Evolutionary conservation across 2,797 vertebrate species (phyloP).

Genomic region (Anguilla pacifica): DNA sequence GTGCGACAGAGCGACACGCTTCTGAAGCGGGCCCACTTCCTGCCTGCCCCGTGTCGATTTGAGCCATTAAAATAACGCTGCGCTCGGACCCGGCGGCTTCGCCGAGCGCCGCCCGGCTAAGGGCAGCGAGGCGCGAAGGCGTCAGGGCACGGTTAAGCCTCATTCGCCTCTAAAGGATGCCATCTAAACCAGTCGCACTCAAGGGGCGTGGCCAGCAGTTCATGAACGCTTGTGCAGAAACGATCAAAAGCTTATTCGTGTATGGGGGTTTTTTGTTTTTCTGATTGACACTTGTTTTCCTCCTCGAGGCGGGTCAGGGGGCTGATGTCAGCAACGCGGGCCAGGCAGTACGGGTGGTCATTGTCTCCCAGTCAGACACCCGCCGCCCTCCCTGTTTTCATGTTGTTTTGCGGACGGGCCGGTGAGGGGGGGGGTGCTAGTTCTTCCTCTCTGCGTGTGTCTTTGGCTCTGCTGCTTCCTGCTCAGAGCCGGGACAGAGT

Average conservation of each 20-base stretch:
- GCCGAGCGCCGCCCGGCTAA: neutral
- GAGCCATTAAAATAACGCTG: neutral
- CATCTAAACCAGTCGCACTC: neutral
- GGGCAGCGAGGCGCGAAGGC: neutral
- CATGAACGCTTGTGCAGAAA: neutral
- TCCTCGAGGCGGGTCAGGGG: neutral
- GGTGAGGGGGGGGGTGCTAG: neutral
- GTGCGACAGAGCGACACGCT: neutral
- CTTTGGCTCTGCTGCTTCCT: conserved; percentile 25
- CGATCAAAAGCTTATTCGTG: neutral
- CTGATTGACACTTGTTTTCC: neutral
- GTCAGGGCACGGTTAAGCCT: neutral
- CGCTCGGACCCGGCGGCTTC: neutral
- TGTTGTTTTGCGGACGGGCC: conserved; percentile 22
- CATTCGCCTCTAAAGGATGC: neutral
- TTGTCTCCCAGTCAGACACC: conserved; percentile 36
- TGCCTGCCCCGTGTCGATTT: neutral
- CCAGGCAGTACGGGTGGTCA: conserved; percentile 31
- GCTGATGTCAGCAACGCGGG: neutral
- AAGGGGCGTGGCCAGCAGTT: neutral
- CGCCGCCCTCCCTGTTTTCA: conserved; percentile 21
- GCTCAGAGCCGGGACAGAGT: conserved; percentile 2
- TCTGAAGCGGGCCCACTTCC: neutral
- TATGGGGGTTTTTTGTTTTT: neutral
- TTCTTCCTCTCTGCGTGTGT: conserved; percentile 28